Evolutionary conservation across 2,888 invertebrate species (phyloP).

Genomic region (Polydesmus complanatus): DNA sequence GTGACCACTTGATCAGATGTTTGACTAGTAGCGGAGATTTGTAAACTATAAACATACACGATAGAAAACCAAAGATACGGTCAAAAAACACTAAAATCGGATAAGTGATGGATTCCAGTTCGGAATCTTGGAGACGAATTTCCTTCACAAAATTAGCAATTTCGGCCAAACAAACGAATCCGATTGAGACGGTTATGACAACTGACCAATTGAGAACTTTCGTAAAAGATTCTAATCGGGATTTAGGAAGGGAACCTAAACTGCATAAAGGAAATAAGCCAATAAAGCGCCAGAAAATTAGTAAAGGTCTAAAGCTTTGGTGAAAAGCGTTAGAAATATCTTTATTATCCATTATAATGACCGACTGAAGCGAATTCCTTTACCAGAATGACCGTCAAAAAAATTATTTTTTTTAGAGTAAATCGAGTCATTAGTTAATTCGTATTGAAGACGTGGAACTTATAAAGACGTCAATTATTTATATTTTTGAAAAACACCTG

Average conservation of each 20-base stretch:
- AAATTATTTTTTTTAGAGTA: no score
- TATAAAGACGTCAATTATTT: no score
- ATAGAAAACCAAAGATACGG: background rate
- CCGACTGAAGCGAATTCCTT: no score
- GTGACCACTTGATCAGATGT: background rate
- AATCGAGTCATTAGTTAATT: no score
- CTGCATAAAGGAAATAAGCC: background rate
- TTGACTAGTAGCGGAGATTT: background rate
- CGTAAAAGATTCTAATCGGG: background rate
- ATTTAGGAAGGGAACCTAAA: background rate
- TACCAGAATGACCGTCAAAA: no score
- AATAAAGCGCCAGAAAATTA: background rate
- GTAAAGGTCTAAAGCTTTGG: background rate
- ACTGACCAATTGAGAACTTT: background rate
- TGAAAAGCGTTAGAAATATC: no score
- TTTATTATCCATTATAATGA: no score
- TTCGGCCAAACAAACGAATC: background rate
- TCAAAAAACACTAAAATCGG: background rate
- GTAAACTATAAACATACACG: background rate
- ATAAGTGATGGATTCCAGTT: background rate
- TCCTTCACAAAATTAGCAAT: background rate
- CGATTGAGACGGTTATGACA: background rate
- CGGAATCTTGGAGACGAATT: background rate
- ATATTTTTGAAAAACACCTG: no score
- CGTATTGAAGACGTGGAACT: no score